These are phyloP conservation scores for Lepus townsendii DNA, from an alignment of 2,797 vertebrate species.

Conservation along the genomic window DNA sequence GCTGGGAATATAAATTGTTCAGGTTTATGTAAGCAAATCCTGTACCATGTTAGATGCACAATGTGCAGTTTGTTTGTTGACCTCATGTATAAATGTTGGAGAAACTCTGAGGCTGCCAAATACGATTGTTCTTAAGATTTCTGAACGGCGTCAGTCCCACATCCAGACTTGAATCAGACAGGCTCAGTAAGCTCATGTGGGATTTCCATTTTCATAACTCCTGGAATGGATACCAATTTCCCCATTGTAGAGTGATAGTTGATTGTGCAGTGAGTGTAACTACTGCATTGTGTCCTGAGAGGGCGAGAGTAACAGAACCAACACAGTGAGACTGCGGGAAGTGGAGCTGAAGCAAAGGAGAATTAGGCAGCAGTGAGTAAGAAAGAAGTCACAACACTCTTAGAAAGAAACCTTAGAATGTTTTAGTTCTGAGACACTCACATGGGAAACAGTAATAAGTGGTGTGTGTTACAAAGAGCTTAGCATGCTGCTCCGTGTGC, in stretches of 20 bases:
- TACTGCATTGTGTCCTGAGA: neutral
- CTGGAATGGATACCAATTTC: neutral
- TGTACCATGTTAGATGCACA: neutral
- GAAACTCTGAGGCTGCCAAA: neutral
- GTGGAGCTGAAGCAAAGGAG: slow-evolving; percentile 4
- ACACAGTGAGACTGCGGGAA: neutral
- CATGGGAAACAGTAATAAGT: neutral
- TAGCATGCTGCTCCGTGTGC: neutral
- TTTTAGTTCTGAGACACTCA: slow-evolving; percentile 2
- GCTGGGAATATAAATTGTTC: neutral
- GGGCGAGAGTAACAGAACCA: neutral
- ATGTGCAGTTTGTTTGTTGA: neutral
- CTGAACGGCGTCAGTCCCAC: neutral
- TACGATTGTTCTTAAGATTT: neutral
- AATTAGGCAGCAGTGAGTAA: slow-evolving; percentile 21
- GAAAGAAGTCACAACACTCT: slow-evolving; percentile 17
- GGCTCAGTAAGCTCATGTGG: neutral
- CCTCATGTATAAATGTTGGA: neutral
- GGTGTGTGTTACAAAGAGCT: neutral
- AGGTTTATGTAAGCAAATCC: neutral
- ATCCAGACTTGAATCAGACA: neutral
- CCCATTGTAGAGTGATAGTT: neutral
- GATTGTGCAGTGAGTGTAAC: neutral
- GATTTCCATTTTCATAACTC: too few species aligned
- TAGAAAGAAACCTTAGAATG: neutral